These are phyloP conservation scores for Ahaetulla prasina DNA, from an alignment of 2,113 vertebrate species.

Conservation along the genomic window DNA sequence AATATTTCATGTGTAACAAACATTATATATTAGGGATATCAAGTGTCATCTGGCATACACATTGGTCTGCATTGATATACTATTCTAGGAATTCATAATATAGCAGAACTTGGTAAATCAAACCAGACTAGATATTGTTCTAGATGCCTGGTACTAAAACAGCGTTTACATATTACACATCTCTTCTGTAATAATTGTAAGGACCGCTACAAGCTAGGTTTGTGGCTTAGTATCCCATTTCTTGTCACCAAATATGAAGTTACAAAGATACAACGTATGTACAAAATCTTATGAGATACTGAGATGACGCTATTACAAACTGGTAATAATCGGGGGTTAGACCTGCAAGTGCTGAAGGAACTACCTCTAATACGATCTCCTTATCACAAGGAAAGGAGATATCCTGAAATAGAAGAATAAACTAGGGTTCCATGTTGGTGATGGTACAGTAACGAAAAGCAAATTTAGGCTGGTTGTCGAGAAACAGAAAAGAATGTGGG, in stretches of 20 bases:
- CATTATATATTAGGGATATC: not conserved
- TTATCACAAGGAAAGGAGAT: not conserved
- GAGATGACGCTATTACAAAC: not conserved
- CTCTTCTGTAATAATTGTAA: not conserved
- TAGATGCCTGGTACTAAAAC: not conserved
- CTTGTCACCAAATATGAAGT: not conserved
- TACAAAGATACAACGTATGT: not conserved
- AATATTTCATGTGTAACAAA: not conserved
- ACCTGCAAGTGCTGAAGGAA: not conserved
- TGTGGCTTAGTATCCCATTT: not conserved
- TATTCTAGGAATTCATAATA: not conserved
- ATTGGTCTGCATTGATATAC: not conserved
- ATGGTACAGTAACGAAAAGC: not conserved
- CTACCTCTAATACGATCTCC: not conserved
- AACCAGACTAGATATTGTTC: not conserved
- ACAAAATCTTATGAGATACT: not conserved
- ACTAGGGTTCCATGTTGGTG: not conserved
- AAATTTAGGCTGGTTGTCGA: not conserved
- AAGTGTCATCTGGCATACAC: not conserved
- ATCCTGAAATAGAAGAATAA: not conserved
- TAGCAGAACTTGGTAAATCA: not conserved
- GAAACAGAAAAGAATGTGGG: not conserved
- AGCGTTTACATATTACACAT: not conserved
- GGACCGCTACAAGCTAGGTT: not conserved
- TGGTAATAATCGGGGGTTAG: not conserved